These are phyloP conservation scores for Sesamia nonagrioides DNA, from an alignment of 1,140 invertebrate species.

Conservation along the genomic window DNA sequence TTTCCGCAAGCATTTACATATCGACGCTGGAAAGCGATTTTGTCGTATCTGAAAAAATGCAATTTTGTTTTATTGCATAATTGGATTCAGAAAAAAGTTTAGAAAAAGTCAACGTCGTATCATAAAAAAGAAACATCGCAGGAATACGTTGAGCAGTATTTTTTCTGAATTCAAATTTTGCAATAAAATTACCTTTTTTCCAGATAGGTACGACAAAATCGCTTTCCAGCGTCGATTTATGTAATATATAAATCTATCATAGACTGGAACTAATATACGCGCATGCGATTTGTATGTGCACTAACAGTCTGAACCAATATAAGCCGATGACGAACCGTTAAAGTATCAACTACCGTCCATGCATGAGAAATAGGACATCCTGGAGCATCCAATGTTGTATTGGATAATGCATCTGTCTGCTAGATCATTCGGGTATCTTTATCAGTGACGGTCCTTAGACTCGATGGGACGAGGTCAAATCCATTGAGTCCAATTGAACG, in stretches of 20 bases:
- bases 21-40: no score
- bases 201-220: no score
- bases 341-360: slow-evolving; percentile 8
- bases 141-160: no score
- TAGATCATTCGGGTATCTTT: slow-evolving; percentile 45
- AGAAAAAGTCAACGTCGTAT: no score
- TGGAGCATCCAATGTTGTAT: slow-evolving; percentile 17
- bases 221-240: no score
- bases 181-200: no score
- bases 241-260: background rate
- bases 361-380: slow-evolving; percentile 25
- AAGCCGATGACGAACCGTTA: background rate
- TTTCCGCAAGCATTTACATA: no score
- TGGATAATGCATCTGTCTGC: slow-evolving; percentile 41
- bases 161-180: no score
- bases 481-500: slow-evolving; percentile 53
- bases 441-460: slow-evolving; percentile 18
- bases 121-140: no score
- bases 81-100: no score
- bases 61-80: no score
- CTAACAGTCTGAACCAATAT: slow-evolving; percentile 4
- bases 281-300: slow-evolving; percentile 11
- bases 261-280: background rate
- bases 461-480: slow-evolving; percentile 51
- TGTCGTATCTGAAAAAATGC: no score